phyloP scores from a whole-genome alignment of 30 jellyfish, hydroid and myxozoan species.

The Mastigias papua region DNA sequence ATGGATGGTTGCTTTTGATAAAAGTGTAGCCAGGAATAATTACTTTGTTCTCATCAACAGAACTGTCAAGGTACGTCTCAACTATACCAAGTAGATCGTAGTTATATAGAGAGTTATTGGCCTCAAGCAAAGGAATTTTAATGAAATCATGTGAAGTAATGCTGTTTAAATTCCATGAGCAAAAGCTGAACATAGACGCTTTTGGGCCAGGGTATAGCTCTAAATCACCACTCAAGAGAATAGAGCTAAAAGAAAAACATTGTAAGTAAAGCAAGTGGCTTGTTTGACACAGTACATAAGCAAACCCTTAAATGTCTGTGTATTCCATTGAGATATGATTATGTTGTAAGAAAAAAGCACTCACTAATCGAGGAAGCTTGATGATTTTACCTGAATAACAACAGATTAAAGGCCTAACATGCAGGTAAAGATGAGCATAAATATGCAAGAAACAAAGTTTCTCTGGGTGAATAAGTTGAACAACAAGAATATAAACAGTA shows the following conservation, averaged over 20 bases:
- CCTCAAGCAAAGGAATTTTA: neutral
- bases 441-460: neutral
- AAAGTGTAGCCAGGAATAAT: constrained; percentile 11
- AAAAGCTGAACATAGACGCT: constrained; percentile 16
- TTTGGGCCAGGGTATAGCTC: neutral
- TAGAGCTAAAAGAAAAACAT: neutral
- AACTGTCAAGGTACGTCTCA: constrained; percentile 42
- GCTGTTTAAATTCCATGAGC: constrained; percentile 31
- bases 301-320: neutral
- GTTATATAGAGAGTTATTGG: constrained; percentile 23
- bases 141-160: constrained; percentile 13
- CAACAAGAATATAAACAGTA: neutral
- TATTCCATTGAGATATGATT: neutral
- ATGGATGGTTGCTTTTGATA: constrained; percentile 23
- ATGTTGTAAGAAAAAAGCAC: neutral
- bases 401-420: neutral
- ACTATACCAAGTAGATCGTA: constrained; percentile 28
- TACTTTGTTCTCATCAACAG: constrained; percentile 27
- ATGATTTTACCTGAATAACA: neutral
- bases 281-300: neutral
- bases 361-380: neutral
- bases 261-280: neutral
- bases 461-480: neutral
- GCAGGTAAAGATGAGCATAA: neutral
- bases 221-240: neutral